Base-by-base conservation (phyloP, 2,113 vertebrate species). In the Gnathonemus longibarbis region DNA sequence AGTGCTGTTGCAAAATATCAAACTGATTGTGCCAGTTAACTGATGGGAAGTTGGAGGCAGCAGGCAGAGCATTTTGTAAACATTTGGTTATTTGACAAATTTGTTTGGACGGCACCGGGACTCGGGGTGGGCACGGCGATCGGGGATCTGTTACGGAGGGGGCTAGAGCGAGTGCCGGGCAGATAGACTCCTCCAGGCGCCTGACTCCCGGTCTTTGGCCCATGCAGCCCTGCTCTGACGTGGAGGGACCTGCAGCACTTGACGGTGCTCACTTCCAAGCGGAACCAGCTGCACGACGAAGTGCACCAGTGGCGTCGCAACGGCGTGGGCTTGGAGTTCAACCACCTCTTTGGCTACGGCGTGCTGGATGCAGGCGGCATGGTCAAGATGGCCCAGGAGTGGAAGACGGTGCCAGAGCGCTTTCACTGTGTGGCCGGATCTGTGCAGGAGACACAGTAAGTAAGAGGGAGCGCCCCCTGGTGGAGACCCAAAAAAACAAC, bases 211-310 rank as follows among this genome's bases (percentile, higher is more conserved):
- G 27, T 50, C 70, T 35, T 90, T 24, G 52, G 39, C 1, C 87
- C 88, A 10, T 80, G 13, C 93, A 99, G 98, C 92, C 94, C 96
- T n/a, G 95, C 95, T 90, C 95, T 99, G 93, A 99, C 98, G 0
- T 99, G 98, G 98, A 95, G 98, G 88, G 98, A 99, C 94, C 97
- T 99, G 97, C 98, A 99, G 91, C 98, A 99, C 87, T 94, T 99
- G 91, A 97, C 98, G 0, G 98, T 99, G 86, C 97, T 99, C 90
- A 99, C 98, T 46, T 99, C 98, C 89, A 99, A 99, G 94, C 96
- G 98, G 93, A 99, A 99, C 95, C 97, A 99, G 92, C 98, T 99
- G 10, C 98, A 99, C 0, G 98, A 99, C 0, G 98, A 99, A 91
- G 97, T 99, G 53, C 98, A 99, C 90, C 96, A 98, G 80, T 99